Base-by-base conservation (phyloP, 2,113 vertebrate genomes). In the Dipodomys merriami region DNA sequence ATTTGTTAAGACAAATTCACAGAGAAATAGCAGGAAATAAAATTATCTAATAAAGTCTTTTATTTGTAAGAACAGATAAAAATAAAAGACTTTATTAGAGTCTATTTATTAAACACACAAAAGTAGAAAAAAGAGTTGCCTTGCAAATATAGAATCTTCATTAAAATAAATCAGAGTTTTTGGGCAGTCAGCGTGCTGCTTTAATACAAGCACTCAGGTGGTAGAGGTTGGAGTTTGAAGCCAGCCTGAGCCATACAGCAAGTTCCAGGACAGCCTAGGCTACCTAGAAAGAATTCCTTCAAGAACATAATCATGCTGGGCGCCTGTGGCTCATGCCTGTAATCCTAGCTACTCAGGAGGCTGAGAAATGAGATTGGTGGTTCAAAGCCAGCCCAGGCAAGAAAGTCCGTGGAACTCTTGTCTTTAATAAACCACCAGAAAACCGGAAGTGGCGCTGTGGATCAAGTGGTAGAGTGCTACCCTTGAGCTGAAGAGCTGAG, bases 21-120 rank as follows among this genome's bases (percentile, higher is more conserved):
- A 86, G 5, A 90, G 81, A 67, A 93, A 57, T n/a, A 90, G 53
- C 65, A 84, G 30, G 72, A 49, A 84, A 71, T 22, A 83, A 44
- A 23, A 7, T 77, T 10, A 84, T 68, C 53, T 79, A 72, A 85
- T 39, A 6, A 67, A 90, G 6, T 73, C 10, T 22, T 67, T 80
- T n/a, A 30, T 79, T 85, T 64, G 72, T n/a, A 49, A 80, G 49
- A 29, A 7, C 1, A 53, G 18, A 16, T 57, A 57, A 18, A 57
- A 57, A 57, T 9, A 53, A 53, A 53, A 53, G 49, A 53, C 49
- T 53, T 57, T 13, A 16, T 57, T 13, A 53, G 4, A 16, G 53
- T 57, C 53, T 57, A 4, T 57, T 18, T 16, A 57, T 57, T 13
- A 57, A 57, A 57, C 44, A 79, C 29, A 39, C 13, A 25, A 72